Percentiles rank a stretch among this genome's conserved stretches.
phyloP scores from a whole-genome alignment of 92 coral and sea anemone species.

The Porites lobata region DNA sequence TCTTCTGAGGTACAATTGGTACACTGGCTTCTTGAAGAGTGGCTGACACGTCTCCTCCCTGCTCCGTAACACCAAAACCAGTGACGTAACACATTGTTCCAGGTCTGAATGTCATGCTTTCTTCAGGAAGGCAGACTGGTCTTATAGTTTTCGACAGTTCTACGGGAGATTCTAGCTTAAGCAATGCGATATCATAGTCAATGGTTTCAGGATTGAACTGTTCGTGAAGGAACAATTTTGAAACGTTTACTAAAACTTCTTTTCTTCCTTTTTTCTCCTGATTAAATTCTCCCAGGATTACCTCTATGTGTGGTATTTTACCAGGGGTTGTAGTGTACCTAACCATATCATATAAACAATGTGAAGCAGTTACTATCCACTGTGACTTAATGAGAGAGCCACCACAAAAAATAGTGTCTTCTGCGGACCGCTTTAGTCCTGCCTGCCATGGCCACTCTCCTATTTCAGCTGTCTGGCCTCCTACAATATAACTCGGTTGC shows the following conservation, averaged over 20 bases:
- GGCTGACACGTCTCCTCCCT: conserved; percentile 54
- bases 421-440: conserved; percentile 53
- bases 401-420: conserved; percentile 61
- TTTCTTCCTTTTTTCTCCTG: conserved; percentile 49
- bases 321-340: conserved; percentile 23
- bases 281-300: conserved; percentile 73
- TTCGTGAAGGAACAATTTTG: conserved; percentile 50
- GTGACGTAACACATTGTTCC: conserved; percentile 75
- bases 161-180: conserved; percentile 56
- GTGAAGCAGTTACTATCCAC: conserved; percentile 70
- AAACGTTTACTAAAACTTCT: conserved; percentile 55
- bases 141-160: conserved; percentile 40
- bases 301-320: conserved; percentile 47
- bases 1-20: conserved; percentile 65
- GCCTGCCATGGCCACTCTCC: conserved; percentile 76
- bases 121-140: conserved; percentile 72
- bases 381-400: conserved; percentile 60
- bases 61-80: conserved; percentile 71
- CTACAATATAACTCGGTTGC: conserved; percentile 63
- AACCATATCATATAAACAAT: conserved; percentile 65
- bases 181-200: conserved; percentile 72
- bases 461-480: conserved; percentile 58
- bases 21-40: conserved; percentile 72
- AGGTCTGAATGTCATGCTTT: conserved; percentile 39
- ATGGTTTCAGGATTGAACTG: conserved; percentile 65